Evolutionary conservation across 1,140 invertebrate genomes (phyloP).

Genomic region (Drosophila lowei): DNA sequence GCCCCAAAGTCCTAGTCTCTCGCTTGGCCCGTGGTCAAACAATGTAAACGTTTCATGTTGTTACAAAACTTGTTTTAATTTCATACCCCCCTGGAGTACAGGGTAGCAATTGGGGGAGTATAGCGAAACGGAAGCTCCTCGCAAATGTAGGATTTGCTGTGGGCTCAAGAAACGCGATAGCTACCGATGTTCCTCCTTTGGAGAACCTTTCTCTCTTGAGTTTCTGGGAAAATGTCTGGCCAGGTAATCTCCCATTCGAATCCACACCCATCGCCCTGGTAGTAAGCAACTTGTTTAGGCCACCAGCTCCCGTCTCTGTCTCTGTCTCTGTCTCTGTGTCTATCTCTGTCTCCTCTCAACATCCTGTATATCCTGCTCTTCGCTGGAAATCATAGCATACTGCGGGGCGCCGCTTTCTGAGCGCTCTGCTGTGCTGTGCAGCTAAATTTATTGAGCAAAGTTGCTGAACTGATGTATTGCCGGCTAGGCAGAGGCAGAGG

Average conservation of each 20-base stretch:
- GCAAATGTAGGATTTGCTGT: background rate
- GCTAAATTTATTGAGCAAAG: slow-evolving; percentile 79
- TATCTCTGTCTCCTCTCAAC: background rate
- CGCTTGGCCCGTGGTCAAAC: slow-evolving; percentile 35
- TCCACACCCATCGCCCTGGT: slow-evolving; percentile 21
- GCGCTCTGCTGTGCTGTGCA: slow-evolving; percentile 46
- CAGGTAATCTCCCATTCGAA: slow-evolving; percentile 27
- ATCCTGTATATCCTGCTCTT: slow-evolving; percentile 12
- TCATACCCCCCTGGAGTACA: slow-evolving; percentile 42
- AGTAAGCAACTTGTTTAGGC: slow-evolving; percentile 70
- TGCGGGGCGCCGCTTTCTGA: slow-evolving; percentile 60
- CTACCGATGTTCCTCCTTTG: background rate
- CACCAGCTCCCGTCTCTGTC: background rate
- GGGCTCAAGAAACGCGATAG: too few species aligned
- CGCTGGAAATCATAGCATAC: slow-evolving; percentile 71
- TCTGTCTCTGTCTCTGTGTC: too few species aligned
- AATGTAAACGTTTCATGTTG: slow-evolving; percentile 80
- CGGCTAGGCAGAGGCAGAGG: slow-evolving; percentile 12
- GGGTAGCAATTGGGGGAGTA: slow-evolving; percentile 8
- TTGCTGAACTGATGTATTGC: slow-evolving; percentile 77
- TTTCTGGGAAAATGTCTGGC: too few species aligned
- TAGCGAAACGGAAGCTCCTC: too few species aligned
- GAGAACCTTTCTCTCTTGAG: background rate
- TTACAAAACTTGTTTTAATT: slow-evolving; percentile 81
- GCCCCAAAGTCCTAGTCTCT: slow-evolving; percentile 46